Evolutionary conservation across 2,113 vertebrate genomes (phyloP), one percentile per base, ranked within the genome.

Genomic region (Romanogobio albipinnatus): DNA sequence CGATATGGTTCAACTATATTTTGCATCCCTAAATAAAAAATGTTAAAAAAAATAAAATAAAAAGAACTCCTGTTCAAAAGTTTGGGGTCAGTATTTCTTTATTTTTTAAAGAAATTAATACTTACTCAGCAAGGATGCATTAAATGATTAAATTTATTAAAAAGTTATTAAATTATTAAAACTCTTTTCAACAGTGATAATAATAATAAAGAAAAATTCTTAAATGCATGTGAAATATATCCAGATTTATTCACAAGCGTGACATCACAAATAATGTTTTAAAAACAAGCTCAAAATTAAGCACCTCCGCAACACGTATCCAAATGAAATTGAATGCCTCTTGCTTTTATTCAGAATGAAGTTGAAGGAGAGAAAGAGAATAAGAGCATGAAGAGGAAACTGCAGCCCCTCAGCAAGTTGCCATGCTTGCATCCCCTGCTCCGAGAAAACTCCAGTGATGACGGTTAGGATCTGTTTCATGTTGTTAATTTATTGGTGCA

Each of bases 361-460:
- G 94, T 94, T 1, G 95, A 94, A 86, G 96, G 96, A 39, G 96
- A 96, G 83, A 74, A 95, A 0, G 95, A 95, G 47, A 96, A 96
- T 89, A 96, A 96, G 89, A 96, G 96, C n/a, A 88, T 96, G 77
- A 97, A 95, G 88, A 96, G 96, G 78, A 96, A 96, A 47, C 95
- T 96, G 5, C 96, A 97, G 90, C 94, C 95, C 0, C 91, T 99
- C 68, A 93, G 94, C 87, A 97, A 96, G 79, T 96, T 99, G 5
- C 97, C 98, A 0, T 96, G 96, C 14, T 96, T 97, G 81, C 97
- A 99, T 89, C 97, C 98, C 0, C 95, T 99, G 0, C 87, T 99
- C 89, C 95, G 96, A 89, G 97, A 99, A 61, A 93, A 92, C n/a
- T 71, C 94, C 90, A 98, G 96, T 56, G 97, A 99, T 24, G 96